Evolutionary conservation across 2,113 vertebrate species (phyloP), one percentile per base, ranked within the genome.

Genomic region (Eretmochelys imbricata): DNA sequence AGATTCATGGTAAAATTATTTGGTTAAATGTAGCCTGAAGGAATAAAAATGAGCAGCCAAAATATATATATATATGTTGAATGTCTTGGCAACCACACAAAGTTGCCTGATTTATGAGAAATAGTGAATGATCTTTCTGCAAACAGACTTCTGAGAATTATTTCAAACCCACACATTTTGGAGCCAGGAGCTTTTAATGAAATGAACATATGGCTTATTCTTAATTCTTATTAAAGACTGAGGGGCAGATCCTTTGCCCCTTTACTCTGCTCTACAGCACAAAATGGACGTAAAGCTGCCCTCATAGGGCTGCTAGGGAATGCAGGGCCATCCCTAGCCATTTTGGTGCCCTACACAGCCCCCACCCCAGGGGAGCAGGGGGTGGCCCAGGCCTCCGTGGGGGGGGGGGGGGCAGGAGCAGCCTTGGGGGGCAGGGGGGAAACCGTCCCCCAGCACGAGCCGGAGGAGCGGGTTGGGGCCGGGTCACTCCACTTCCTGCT

Each of bases 31-130:
- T 94, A 94, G 89, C 92, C 96, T 48, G 51, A 91, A 96, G 78
- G 94, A 94, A 87, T 89, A 95, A 95, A 93, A 95, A 93, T 84
- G 42, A 94, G 88, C 87, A 97, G 65, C 50, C 78, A 83, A 42
- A 5, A 42, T 42, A 42, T 42, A 42, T 42, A 42, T 90, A 89
- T 89, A 90, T 84, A 93, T 54, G 90, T 94, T 82, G 84, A 97
- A 82, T 95, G 54, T 86, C 93, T 98, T 98, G 98, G 98, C 98
- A 98, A 84, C 50, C 90, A 97, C 96, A 84, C 31, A 1, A 84
- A 90, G 82, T 84, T 83, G 78, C 95, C 88, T 97, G 97, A 98
- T 98, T 98, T 98, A 97, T 76, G 54, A 98, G 94, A 93, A 96
- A 96, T 89, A 93, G 87, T 1, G 25, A 98, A 90, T 93, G 98